Base-by-base conservation (phyloP, 2,113 vertebrate species). In the Thalassoma bifasciatum region DNA sequence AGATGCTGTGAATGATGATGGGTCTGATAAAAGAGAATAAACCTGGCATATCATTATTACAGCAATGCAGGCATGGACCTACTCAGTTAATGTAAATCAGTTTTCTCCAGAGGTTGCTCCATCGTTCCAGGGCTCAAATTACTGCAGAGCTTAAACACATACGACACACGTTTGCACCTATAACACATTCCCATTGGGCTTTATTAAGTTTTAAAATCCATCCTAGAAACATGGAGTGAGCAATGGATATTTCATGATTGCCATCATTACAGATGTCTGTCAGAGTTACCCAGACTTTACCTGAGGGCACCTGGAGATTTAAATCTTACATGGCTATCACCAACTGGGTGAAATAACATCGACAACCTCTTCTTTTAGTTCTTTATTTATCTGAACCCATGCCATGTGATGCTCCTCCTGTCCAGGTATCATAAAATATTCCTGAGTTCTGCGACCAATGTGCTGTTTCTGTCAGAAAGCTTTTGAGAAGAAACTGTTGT, bases 181-280 rank as follows among this genome's bases (percentile, higher is more conserved):
- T 34, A 26, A 56, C 36, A 60, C 66, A 60, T 75, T 84, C 68
- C 75, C 78, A 76, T 17, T 38, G 56, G 79, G 81, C 66, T 70
- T 87, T 70, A 86, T 87, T 85, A 79, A 66, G 62, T 76, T 71
- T 24, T 14, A 78, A 77, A 80, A 49, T 19, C 51, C 26, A 64
- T 64, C 30, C 40, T 6, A 34, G 37, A 46, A 75, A 72, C 57
- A 67, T 17, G 24, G 40, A 56, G 46, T 1, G 50, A 64, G 66
- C 54, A 64, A 80, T 73, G 57, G 74, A 79, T 85, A 81, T 82
- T 83, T 86, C 64, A 82, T 84, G 61, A 82, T 73, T 47, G 66
- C 44, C 64, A 72, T 82, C 69, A 82, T 71, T 81, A 53, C 66
- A 44, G 62, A 71, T 0, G 52, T 70, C 56, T 75, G 67, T 79